Evolutionary conservation across 2,797 vertebrate genomes (phyloP), one percentile per base, ranked within the genome.

Genomic region (Argya squamiceps): DNA sequence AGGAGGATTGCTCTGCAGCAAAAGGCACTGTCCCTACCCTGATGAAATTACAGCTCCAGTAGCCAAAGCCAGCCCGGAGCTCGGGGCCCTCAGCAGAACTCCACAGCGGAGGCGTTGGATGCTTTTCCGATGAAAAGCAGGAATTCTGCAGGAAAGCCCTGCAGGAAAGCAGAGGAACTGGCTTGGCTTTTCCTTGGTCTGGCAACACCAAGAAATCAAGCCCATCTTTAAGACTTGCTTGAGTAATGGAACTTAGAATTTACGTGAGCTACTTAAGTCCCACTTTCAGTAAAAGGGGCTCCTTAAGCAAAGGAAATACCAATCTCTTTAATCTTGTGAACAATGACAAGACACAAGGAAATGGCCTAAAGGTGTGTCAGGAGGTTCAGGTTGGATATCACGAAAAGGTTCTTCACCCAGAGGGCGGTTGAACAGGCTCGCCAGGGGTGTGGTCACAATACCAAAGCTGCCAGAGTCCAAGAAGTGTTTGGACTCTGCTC

Each of bases 91-190:
- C 17, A 56, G 62, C 29, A 26, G 36, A 74, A 36, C 41, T 19
- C 26, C 0, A 0, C 19, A 50, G 36, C 0, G 0, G 58, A 56
- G 53, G 23, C 0, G 0, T 5, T 0, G 0, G 17, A 8, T 37
- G 2, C 23, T 23, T 71, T 22, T 10, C 6, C 53, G 11, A 12
- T 37, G 37, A 37, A 37, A 37, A 37, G 37, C 30, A 24, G 56
- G 53, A 85, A 19, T 19, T 6, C 24, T 34, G 80, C 3, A 5
- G 62, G 32, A 47, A 41, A 65, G 47, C 27, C 47, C 30, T 56
- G 49, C 6, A 4, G 36, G 43, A 39, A 50, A 80, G 63, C 46
- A 44, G 46, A 88, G 24, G 41, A 67, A 39, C 12, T 10, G 43
- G n/a, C 44, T 14, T 0, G 1, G 47, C 59, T 82, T 69, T 52